Evolutionary conservation across 2,113 vertebrate species (phyloP).

Genomic region (Emydocephalus ijimae): DNA sequence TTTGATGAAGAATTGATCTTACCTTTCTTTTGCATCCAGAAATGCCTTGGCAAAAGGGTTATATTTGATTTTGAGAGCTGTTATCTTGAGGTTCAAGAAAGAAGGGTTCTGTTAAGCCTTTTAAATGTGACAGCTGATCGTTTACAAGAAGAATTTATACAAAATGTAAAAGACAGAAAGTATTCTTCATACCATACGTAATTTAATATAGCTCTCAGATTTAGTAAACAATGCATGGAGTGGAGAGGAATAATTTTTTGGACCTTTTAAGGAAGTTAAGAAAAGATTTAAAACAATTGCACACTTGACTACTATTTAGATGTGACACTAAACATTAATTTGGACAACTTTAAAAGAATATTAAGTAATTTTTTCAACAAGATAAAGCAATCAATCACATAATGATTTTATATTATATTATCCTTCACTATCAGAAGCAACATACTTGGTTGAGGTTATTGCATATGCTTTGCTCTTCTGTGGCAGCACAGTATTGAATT

Average conservation of each 20-base stretch:
- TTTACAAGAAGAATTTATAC: not conserved
- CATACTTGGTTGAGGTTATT: not conserved
- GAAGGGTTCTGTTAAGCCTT: slow-evolving; percentile 45
- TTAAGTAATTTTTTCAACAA: not conserved
- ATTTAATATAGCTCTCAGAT: not conserved
- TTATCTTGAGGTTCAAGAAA: slow-evolving; percentile 81
- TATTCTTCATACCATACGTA: not conserved
- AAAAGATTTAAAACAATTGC: not conserved
- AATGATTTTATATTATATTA: not conserved
- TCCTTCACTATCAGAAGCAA: not conserved
- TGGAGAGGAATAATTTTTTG: not conserved
- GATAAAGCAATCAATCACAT: not conserved
- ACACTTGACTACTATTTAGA: not conserved
- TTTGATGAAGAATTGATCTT: slow-evolving; percentile 20
- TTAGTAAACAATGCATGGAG: not conserved
- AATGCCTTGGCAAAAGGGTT: slow-evolving; percentile 99
- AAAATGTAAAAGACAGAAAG: not conserved
- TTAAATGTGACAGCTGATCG: slow-evolving; percentile 27
- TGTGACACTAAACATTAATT: not conserved
- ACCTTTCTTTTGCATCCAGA: slow-evolving; percentile 96
- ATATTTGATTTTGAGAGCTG: slow-evolving; percentile 98
- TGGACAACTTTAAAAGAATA: not conserved
- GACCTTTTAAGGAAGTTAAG: not conserved
- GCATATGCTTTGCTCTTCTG: not conserved
- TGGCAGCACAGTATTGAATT: not conserved